These are phyloP conservation scores for Cyprinodon tularosa DNA, from an alignment of 2,113 vertebrate genomes.

Conservation along the genomic window DNA sequence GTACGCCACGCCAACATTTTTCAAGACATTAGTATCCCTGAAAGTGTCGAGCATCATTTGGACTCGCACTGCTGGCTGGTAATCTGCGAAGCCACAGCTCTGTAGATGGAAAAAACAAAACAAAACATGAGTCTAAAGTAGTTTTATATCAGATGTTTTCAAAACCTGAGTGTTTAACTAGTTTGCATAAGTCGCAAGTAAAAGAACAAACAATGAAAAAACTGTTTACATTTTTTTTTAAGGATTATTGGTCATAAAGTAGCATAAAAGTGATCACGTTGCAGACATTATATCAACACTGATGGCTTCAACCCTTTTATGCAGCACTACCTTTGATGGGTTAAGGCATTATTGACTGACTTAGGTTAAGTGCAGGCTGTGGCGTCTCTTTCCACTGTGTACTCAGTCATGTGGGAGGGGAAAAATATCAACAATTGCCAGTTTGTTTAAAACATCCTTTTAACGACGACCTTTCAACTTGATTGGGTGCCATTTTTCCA, in stretches of 20 bases:
- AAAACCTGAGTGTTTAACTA: neutral
- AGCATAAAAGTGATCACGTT: slow-evolving; percentile 8
- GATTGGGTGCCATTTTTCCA: slow-evolving; percentile 44
- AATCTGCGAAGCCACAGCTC: slow-evolving; percentile 20
- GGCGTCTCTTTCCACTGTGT: slow-evolving; percentile 10
- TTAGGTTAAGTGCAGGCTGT: slow-evolving; percentile 8
- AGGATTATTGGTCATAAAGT: slow-evolving; percentile 16
- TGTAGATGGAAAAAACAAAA: neutral
- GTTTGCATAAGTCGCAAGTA: neutral
- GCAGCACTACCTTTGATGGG: neutral
- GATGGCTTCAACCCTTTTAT: slow-evolving; percentile 15
- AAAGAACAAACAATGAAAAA: slow-evolving; percentile 16
- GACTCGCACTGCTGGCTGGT: neutral
- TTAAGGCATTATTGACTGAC: slow-evolving; percentile 6
- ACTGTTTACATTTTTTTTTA: slow-evolving; percentile 4
- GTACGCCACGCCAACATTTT: neutral
- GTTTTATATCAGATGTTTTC: neutral
- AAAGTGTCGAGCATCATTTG: slow-evolving; percentile 9
- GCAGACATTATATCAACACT: slow-evolving; percentile 1
- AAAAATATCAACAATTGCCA: slow-evolving; percentile 3
- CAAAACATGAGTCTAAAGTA: slow-evolving; percentile 11
- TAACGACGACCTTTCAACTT: slow-evolving; percentile 47
- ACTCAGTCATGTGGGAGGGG: slow-evolving; percentile 11
- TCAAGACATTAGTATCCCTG: slow-evolving; percentile 7
- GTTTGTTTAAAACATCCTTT: slow-evolving; percentile 33